phyloP scores from a whole-genome alignment of 2,888 invertebrate species.

The Limnephilus auricula region DNA sequence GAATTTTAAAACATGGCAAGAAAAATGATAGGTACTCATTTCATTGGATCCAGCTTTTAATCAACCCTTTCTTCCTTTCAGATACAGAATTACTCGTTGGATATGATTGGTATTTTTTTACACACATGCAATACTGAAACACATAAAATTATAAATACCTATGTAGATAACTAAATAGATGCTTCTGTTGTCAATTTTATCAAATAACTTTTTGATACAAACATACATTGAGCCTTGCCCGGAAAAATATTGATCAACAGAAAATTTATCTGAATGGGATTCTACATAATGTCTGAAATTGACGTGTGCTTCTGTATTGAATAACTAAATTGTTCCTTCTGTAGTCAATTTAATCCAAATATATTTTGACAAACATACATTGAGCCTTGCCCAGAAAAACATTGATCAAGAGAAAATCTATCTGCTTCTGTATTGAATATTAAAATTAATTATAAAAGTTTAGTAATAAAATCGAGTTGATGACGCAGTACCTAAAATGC shows the following conservation, averaged over 20 bases:
- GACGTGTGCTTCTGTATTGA: no score
- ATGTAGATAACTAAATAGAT: not conserved
- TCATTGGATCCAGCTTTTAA: not conserved
- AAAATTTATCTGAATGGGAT: not conserved
- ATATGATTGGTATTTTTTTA: not conserved
- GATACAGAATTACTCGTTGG: not conserved
- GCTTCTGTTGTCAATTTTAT: not conserved
- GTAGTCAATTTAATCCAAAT: not conserved
- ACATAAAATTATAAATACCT: not conserved
- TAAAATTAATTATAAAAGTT: not conserved
- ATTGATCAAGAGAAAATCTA: not conserved
- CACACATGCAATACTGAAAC: not conserved
- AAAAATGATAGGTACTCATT: not conserved
- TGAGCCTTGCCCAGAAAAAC: not conserved
- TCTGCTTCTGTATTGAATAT: not conserved
- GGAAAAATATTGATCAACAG: not conserved
- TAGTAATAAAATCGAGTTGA: not conserved
- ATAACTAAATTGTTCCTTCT: not conserved
- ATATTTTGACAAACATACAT: not conserved
- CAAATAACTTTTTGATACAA: not conserved
- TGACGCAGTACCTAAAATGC: not conserved
- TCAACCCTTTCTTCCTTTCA: not conserved
- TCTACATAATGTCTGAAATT: not conserved
- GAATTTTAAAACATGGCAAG: not conserved
- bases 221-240: not conserved